These are phyloP conservation scores for Dolomedes plantarius DNA, from an alignment of 2,888 invertebrate species.

Conservation along the genomic window DNA sequence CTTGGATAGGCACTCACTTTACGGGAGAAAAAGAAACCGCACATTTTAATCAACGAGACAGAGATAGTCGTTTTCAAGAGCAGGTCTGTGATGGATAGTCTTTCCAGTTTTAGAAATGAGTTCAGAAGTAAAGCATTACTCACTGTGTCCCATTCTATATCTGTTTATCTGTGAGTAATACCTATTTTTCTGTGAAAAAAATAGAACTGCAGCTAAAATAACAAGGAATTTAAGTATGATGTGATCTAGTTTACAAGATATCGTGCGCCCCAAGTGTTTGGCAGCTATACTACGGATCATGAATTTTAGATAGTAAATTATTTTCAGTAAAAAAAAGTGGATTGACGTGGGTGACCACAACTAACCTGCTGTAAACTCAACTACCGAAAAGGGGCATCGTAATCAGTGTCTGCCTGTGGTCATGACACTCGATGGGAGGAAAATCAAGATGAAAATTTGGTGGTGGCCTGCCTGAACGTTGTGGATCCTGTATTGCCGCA, in stretches of 20 bases:
- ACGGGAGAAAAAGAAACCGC: slow-evolving; percentile 17
- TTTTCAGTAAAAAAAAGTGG: slow-evolving; percentile 30
- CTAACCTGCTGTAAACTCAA: neutral
- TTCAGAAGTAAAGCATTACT: neutral
- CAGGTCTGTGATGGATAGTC: slow-evolving; percentile 6
- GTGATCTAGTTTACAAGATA: neutral
- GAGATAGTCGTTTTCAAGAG: neutral
- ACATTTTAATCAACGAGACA: slow-evolving; percentile 34
- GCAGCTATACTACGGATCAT: slow-evolving; percentile 55
- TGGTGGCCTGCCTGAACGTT: neutral
- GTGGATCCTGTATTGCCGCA: slow-evolving; percentile 12
- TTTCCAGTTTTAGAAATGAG: neutral
- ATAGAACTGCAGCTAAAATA: neutral
- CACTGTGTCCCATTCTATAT: neutral
- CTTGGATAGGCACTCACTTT: slow-evolving; percentile 30
- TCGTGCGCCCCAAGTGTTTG: slow-evolving; percentile 38
- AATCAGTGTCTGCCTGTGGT: neutral
- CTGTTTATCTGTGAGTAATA: neutral
- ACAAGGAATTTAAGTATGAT: neutral
- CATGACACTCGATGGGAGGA: neutral
- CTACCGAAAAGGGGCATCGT: neutral
- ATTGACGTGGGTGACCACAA: neutral
- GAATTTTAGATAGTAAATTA: slow-evolving; percentile 35
- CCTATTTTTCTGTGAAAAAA: neutral
- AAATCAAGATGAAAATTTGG: neutral